Evolutionary conservation across 2,888 invertebrate genomes (phyloP).

Genomic region (Andrena flavipes): DNA sequence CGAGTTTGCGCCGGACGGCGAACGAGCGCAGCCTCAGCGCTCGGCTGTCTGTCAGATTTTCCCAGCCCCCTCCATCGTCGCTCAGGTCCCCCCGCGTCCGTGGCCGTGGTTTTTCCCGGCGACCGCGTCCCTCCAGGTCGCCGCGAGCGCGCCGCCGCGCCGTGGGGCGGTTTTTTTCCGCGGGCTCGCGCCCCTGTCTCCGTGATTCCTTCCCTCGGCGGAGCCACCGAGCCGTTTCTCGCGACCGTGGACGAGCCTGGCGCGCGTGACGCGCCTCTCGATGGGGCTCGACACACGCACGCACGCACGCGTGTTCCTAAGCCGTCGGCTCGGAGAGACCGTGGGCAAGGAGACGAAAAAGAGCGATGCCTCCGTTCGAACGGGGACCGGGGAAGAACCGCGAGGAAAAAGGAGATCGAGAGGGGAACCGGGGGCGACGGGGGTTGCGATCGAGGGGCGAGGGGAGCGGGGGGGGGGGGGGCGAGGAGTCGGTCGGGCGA

Average conservation of each 20-base stretch:
- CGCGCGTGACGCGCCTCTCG: slow-evolving; percentile 57
- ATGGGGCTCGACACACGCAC: slow-evolving; percentile 40
- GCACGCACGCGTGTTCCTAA: slow-evolving; percentile 37
- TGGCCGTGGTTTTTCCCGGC: background rate
- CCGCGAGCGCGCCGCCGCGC: slow-evolving; percentile 2
- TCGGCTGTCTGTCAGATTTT: background rate
- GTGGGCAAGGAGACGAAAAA: slow-evolving; percentile 13
- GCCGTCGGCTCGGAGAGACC: slow-evolving; percentile 4
- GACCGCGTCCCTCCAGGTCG: slow-evolving; percentile 21
- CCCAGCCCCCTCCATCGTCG: background rate
- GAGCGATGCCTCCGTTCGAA: slow-evolving; percentile 28
- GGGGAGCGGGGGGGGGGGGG: background rate
- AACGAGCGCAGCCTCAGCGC: background rate
- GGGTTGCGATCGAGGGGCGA: background rate
- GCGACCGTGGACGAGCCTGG: slow-evolving; percentile 6
- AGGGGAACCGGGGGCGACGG: background rate
- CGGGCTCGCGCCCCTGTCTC: slow-evolving; percentile 4
- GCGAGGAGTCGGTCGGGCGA: background rate
- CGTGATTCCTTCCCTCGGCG: slow-evolving; percentile 6
- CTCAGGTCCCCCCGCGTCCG: background rate
- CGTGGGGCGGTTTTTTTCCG: slow-evolving; percentile 22
- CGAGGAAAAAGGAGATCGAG: slow-evolving; percentile 29
- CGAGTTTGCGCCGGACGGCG: background rate
- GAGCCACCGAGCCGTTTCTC: slow-evolving; percentile 20
- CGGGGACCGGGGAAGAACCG: slow-evolving; percentile 36